A percentile compares a stretch with the other conserved stretches of the same genome.
These are phyloP conservation scores for Anguilla obscura DNA, from an alignment of 2,797 vertebrate species.

Conservation along the genomic window DNA sequence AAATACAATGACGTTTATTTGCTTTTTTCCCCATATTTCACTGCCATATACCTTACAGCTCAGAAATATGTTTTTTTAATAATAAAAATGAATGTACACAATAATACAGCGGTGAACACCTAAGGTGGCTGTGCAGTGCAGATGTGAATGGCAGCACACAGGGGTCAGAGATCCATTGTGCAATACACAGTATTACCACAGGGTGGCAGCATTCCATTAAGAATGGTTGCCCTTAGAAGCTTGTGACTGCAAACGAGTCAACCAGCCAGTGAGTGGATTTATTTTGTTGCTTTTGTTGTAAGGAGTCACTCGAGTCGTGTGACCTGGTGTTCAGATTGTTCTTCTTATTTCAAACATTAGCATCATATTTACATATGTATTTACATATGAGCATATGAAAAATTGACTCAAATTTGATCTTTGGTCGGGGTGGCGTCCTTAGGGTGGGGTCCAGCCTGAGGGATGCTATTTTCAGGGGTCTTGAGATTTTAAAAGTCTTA, in stretches of 20 bases:
- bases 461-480: no score
- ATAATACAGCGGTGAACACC: background rate
- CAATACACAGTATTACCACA: slow-evolving; percentile 6
- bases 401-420: no score
- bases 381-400: no score
- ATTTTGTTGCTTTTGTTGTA: no score
- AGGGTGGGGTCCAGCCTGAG: no score
- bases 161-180: background rate
- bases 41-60: background rate
- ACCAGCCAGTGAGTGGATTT: no score
- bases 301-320: no score
- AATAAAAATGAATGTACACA: background rate
- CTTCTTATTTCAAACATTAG: no score
- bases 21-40: background rate
- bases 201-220: background rate
- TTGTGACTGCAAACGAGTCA: background rate
- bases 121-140: background rate
- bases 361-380: no score
- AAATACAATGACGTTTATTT: background rate
- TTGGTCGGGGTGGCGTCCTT: no score
- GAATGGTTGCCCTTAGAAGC: background rate
- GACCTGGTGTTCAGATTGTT: no score
- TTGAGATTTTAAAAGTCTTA: no score
- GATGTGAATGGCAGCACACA: background rate
- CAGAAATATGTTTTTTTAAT: background rate